Evolutionary conservation across 2,113 vertebrate genomes (phyloP), one percentile per base, ranked within the genome.

Genomic region (Grallaria varia): DNA sequence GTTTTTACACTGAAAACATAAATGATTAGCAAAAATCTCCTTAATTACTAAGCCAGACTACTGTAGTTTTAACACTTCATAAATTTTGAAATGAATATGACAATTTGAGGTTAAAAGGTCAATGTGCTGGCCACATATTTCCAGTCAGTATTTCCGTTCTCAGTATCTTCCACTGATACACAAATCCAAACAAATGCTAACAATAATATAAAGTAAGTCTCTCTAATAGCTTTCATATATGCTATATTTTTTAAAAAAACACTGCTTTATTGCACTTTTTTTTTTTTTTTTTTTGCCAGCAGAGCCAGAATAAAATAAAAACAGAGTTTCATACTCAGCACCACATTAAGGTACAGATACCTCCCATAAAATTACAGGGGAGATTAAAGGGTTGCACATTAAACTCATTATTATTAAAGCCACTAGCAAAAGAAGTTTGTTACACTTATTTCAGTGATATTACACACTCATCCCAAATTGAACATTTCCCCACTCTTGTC

Each of bases 1-100:
- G 31, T 78, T 71, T 47, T 39, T 66, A 37, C 42, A 77, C 42
- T 74, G 18, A 25, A 64, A 47, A 68, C 71, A 63, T 25, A 56
- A 90, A 74, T 12, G 8, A 84, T 55, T 39, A 67, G 40, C 27
- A 67, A 27, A 49, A 87, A 16, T 22, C 60, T 50, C 55, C 80
- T 67, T 39, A 55, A 52, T 50, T 87, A 47, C 67, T 52, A 69
- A 85, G 35, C 66, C 53, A 56, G 39, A 86, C 66, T 86, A 84
- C 79, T 89, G 86, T 45, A 95, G 33, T 87, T 90, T 63, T 68
- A 96, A 84, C 62, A 55, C 78, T 75, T 76, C 24, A 55, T 90
- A 75, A 40, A 80, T 88, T 84, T 30, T 58, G 47, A 63, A 64
- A 62, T 24, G 0, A 72, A 74, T 63, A 75, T 39, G 76, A 90